Evolutionary conservation across 2,888 invertebrate species (phyloP).

Genomic region (Trachelus stipa): DNA sequence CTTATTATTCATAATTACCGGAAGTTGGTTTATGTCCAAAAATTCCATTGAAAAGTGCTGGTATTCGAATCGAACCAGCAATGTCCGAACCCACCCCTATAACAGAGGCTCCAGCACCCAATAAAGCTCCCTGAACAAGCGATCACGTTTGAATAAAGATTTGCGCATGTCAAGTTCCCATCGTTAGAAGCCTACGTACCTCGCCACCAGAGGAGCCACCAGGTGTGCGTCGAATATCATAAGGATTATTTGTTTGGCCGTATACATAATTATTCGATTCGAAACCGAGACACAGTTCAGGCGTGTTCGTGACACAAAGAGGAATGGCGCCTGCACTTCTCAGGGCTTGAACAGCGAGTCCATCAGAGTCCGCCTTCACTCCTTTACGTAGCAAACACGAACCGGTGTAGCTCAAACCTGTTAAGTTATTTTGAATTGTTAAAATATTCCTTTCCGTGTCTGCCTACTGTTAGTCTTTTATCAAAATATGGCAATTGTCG

Average conservation of each 20-base stretch:
- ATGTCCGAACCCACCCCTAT: conserved; percentile 88
- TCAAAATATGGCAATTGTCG: neutral
- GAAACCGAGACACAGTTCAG: conserved; percentile 74
- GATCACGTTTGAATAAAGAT: neutral
- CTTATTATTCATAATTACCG: conserved; percentile 64
- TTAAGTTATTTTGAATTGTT: conserved; percentile 12
- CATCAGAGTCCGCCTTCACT: conserved; percentile 67
- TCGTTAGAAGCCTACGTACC: conserved; percentile 46
- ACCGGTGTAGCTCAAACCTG: conserved; percentile 62
- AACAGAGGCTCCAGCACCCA: conserved; percentile 80
- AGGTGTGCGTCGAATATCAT: conserved; percentile 70
- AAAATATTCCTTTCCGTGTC: neutral
- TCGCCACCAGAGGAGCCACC: conserved; percentile 77
- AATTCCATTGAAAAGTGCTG: conserved; percentile 86
- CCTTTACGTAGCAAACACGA: conserved; percentile 53
- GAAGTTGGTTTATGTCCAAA: conserved; percentile 89
- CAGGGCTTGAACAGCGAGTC: conserved; percentile 68
- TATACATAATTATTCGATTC: conserved; percentile 73
- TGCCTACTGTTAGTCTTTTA: neutral
- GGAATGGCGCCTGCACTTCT: conserved; percentile 73
- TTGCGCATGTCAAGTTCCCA: neutral
- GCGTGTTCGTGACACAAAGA: conserved; percentile 74
- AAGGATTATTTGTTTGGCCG: conserved; percentile 75
- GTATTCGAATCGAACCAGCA: conserved; percentile 88
- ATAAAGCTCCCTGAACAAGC: conserved; percentile 73